Evolutionary conservation across 2,888 invertebrate genomes (phyloP), one percentile per base, ranked within the genome.

Genomic region (Dryomyza anilis): DNA sequence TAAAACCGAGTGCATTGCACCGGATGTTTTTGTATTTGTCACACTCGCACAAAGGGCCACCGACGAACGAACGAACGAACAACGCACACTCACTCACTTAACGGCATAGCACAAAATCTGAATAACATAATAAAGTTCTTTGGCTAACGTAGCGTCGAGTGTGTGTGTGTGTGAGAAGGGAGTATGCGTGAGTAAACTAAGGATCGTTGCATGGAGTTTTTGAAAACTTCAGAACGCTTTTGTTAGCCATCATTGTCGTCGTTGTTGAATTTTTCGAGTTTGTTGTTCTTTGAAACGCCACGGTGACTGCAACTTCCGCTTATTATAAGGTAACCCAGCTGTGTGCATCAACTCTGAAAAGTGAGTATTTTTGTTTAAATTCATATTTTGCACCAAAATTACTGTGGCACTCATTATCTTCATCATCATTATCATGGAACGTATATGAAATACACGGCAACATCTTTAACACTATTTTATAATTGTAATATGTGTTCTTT

Each of bases 1-100:
- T n/a, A n/a, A n/a, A n/a, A n/a, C n/a, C 25, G 39, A 52, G 60
- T 52, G 60, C 60, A 60, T 27, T 60, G 52, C 39, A 60, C 60
- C 60, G 52, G 52, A 52, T 60, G 60, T 52, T 60, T 60, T 60
- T 60, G 60, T 52, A 36, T 60, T 36, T 16, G 27, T 39, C 50
- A 52, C 50, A 60, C 52, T 58, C 19, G 29, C 19, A 14, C 58
- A 46, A 12, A 27, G 39, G 23, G 7, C 10, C 14, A 43, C 43
- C 7, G 10, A 45, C 45, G 19, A n/a, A 45, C 45, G 3, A 8
- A n/a, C 16, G 19, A 14, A 45, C 45, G 19, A 8, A 16, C 45
- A 45, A 3, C 2, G 4, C 50, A 50, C n/a, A 10, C 30, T 29
- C 27, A 2, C 53, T 16, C 33, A 53, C 53, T 53, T 19, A 46